Evolutionary conservation across 2,797 vertebrate genomes (phyloP), one percentile per base, ranked within the genome.

Genomic region (Siniperca scherzeri): DNA sequence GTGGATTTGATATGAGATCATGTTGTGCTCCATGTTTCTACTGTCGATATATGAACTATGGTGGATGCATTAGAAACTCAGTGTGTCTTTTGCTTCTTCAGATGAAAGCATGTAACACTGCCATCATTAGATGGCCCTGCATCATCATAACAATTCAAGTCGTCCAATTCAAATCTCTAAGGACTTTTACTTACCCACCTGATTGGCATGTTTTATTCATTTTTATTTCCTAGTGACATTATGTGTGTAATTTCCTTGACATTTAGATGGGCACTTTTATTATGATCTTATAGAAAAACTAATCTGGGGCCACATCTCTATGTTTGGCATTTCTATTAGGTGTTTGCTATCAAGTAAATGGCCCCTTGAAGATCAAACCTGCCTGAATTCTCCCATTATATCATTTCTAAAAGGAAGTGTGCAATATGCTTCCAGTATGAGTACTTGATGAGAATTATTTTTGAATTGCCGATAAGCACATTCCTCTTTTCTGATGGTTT

Each of bases 311-410:
- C 74, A 57, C 33, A 40, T 81, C 70, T 82, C 4, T 69, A 27
- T 38, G 30, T 81, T 38, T 81, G 78, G n/a, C 61, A 73, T 66
- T 88, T 82, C 36, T 71, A 53, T 68, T 38, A 65, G 62, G 52
- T 42, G n/a, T 86, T 80, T 76, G 64, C 62, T 62, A 74, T 88
- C 33, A 82, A 66, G 59, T 77, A 66, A 80, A 83, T 68, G 19
- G 17, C 30, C 56, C 33, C 60, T 53, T 67, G 22, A 72, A 84
- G 66, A 73, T 81, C 48, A 83, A 65, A 74, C 62, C 36, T 67
- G 72, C n/a, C 40, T 42, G n/a, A 78, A n/a, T n/a, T 25, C 8
- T 59, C 42, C 59, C 52, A 71, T 78, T 36, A 46, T 44, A 25
- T 81, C 8, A 66, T 70, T 82, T 79, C 36, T 30, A 60, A 74